Conservation (phyloP, 2,113 vertebrate species). For the Micronycteris hirsuta region DNA sequence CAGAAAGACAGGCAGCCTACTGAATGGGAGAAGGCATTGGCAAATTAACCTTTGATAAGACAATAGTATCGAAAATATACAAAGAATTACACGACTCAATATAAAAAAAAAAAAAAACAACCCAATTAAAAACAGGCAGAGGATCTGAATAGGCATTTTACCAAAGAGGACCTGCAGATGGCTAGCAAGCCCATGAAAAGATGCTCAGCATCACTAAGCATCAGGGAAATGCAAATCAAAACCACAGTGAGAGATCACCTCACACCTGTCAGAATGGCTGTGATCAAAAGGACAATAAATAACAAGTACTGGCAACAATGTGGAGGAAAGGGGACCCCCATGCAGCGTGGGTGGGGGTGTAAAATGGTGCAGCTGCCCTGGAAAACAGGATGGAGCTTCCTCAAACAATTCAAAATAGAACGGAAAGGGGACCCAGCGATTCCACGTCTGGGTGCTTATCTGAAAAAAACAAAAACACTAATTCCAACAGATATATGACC, state of each 20-base stretch:
- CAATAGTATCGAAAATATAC: too few relatives aligned
- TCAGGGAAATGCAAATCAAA: neutral
- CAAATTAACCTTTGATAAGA: neutral
- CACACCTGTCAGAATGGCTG: neutral
- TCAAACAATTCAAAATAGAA: neutral
- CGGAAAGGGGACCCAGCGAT: accelerated
- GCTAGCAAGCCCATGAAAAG: neutral
- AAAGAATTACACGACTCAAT: neutral
- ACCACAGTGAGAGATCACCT: neutral
- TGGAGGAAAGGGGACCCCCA: neutral
- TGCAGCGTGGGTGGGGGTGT: accelerated
- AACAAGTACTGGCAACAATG: neutral
- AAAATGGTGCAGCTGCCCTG: neutral
- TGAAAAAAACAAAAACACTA: neutral
- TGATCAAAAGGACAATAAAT: neutral
- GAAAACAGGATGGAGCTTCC: neutral
- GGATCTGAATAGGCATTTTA: too few relatives aligned
- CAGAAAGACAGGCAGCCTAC: neutral
- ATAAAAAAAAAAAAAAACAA: neutral
- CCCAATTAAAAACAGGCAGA: neutral
- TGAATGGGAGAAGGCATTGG: neutral
- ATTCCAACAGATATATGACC: neutral
- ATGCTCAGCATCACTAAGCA: too few relatives aligned
- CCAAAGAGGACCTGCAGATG: neutral
- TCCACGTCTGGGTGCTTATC: neutral